A percentile compares a stretch with the other conserved stretches of the same genome.
These are phyloP conservation scores for Perognathus longimembris DNA, from an alignment of 2,113 vertebrate species.

Conservation along the genomic window DNA sequence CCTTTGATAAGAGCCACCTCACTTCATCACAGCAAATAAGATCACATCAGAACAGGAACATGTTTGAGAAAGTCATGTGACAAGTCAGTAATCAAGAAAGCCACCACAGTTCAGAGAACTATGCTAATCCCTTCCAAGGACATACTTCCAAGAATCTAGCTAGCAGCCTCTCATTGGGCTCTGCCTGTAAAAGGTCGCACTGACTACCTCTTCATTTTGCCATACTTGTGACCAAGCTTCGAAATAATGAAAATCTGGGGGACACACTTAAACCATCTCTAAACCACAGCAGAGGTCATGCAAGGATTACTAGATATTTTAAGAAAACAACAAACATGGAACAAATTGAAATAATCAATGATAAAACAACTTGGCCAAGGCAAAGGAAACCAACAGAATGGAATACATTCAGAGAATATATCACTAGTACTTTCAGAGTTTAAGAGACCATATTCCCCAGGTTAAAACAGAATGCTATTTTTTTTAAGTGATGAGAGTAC, in stretches of 20 bases:
- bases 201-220: not conserved
- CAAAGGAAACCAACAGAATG: not conserved
- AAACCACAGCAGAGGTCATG: not conserved
- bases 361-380: not conserved
- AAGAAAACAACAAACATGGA: not conserved
- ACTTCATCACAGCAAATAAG: not conserved
- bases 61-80: too few species aligned
- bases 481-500: not conserved
- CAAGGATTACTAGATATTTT: not conserved
- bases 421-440: not conserved
- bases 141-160: not conserved
- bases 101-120: too few species aligned
- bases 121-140: too few species aligned
- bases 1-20: not conserved
- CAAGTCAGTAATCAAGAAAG: not conserved
- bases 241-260: not conserved
- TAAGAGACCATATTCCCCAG: not conserved
- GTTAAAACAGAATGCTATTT: not conserved
- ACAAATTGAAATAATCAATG: constrained; percentile 3
- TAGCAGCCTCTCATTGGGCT: not conserved
- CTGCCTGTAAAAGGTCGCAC: not conserved
- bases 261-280: too few species aligned
- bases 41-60: not conserved
- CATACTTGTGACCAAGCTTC: not conserved
- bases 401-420: not conserved